phyloP scores from a whole-genome alignment of 64 coral and sea anemone genomes.

The Dendronephthya gigantea region DNA sequence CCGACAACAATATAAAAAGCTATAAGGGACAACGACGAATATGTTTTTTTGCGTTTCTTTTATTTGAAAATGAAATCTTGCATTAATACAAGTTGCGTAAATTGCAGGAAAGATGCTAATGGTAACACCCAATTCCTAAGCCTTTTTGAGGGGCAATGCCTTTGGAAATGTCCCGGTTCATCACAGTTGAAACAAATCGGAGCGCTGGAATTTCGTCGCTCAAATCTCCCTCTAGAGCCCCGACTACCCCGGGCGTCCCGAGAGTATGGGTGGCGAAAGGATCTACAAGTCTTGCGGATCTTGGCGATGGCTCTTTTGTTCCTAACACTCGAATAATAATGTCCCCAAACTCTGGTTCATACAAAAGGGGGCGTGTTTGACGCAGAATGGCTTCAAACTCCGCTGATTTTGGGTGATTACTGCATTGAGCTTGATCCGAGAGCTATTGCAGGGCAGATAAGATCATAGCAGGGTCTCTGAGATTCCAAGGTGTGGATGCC shows the following conservation, averaged over 20 bases:
- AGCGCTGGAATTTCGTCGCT: neutral
- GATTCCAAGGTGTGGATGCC: neutral
- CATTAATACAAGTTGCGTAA: no score
- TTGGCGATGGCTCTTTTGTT: no score
- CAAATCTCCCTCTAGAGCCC: neutral
- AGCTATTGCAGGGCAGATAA: neutral
- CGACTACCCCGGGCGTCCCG: neutral
- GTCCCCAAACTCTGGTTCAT: neutral
- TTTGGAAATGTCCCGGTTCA: neutral
- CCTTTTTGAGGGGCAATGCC: neutral
- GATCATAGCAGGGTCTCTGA: neutral
- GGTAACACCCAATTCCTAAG: no score
- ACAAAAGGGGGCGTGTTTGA: neutral
- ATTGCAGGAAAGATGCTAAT: no score
- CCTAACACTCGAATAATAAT: neutral
- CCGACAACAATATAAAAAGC: no score
- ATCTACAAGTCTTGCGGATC: no score
- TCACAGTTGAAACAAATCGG: neutral
- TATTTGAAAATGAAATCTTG: no score
- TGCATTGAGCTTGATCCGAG: neutral
- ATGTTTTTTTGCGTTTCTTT: no score
- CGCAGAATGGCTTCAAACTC: neutral
- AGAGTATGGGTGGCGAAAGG: neutral
- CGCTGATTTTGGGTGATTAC: neutral
- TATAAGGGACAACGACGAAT: no score